Conservation (phyloP, 2,113 vertebrate genomes). For the Brachirus orientalis region DNA sequence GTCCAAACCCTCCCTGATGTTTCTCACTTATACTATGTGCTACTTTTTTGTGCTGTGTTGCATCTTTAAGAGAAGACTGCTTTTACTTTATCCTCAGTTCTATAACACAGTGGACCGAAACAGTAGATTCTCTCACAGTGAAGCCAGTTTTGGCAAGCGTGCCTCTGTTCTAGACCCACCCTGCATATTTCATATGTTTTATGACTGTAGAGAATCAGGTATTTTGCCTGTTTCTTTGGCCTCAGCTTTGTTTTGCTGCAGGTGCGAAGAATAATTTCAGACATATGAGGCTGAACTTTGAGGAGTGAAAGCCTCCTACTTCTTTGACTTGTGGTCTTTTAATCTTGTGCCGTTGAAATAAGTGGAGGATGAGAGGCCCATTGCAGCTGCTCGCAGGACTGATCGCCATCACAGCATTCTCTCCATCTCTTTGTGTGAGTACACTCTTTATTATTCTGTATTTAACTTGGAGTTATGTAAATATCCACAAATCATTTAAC, state of each 20-base stretch:
- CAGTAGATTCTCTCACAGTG: background rate
- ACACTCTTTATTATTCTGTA: background rate
- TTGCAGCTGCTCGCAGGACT: slow-evolving; percentile 35
- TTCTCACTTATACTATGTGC: no score
- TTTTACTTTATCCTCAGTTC: background rate
- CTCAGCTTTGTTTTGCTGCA: slow-evolving; percentile 7
- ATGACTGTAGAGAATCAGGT: slow-evolving; percentile 72
- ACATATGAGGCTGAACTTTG: background rate
- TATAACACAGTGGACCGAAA: background rate
- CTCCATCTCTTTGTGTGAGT: slow-evolving; percentile 51
- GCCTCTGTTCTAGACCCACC: slow-evolving; percentile 47
- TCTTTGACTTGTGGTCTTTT: background rate
- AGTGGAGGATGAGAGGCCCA: slow-evolving; percentile 31
- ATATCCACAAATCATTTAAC: background rate
- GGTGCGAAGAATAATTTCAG: background rate
- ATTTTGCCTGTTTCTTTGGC: slow-evolving; percentile 34
- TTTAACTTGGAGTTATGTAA: background rate
- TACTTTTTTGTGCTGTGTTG: no score
- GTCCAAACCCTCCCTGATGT: no score
- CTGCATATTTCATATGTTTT: slow-evolving; percentile 58
- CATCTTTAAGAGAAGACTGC: no score
- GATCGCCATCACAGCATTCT: slow-evolving; percentile 17
- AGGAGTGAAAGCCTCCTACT: background rate
- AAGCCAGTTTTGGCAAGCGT: background rate
- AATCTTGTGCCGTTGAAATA: background rate